phyloP scores from a whole-genome alignment of 2,113 vertebrate species.

The Thamnaconus septentrionalis region DNA sequence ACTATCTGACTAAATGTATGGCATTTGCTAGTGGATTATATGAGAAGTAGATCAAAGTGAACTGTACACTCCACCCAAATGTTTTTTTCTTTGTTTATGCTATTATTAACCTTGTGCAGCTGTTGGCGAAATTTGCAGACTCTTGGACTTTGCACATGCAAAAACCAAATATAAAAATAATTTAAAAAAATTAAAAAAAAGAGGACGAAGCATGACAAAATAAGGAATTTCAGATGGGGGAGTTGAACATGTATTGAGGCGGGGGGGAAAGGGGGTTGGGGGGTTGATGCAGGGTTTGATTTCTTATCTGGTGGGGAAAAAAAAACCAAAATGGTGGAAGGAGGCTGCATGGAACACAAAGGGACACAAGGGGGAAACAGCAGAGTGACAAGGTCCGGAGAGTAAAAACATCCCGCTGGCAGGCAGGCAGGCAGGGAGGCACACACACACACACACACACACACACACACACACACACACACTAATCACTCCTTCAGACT shows the following conservation, averaged over 20 bases:
- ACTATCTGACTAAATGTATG: no score
- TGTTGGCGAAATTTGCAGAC: no score
- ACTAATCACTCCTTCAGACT: conserved; percentile 45
- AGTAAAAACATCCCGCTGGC: conserved; percentile 63
- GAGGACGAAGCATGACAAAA: neutral
- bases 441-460: conserved; percentile 25
- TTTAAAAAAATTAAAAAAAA: no score
- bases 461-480: conserved; percentile 27
- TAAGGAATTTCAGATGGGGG: neutral
- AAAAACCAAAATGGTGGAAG: conserved; percentile 68
- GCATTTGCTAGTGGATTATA: no score
- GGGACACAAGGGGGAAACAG: conserved; percentile 38
- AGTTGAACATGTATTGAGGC: neutral
- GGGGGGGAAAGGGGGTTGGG: conserved; percentile 40
- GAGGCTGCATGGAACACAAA: conserved; percentile 50
- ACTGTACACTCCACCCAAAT: no score
- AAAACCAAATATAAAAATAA: no score
- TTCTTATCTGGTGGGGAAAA: conserved; percentile 45
- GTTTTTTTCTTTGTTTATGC: no score
- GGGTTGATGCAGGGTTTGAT: conserved; percentile 53
- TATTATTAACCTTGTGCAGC: no score
- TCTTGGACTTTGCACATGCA: no score
- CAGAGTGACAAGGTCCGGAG: conserved; percentile 58
- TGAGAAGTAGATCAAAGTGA: no score
- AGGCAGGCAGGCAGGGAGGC: neutral